Percentiles rank a stretch among this genome's conserved stretches.
These are phyloP conservation scores for Rhinella marina DNA, from an alignment of 2,797 vertebrate genomes.

Conservation along the genomic window DNA sequence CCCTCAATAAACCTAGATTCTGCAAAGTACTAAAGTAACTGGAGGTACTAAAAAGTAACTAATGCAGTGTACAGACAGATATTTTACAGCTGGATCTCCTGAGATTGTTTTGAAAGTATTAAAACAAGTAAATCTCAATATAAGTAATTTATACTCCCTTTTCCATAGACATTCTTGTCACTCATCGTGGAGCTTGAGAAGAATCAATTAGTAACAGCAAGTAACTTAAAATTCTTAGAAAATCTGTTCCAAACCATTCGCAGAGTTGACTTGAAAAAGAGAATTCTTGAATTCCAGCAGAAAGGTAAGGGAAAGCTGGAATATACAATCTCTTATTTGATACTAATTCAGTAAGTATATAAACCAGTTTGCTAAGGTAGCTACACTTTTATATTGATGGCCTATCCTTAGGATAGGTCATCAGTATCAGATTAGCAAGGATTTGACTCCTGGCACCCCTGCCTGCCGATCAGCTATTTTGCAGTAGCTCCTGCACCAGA, in stretches of 20 bases:
- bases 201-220: constrained; percentile 78
- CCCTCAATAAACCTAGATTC: too few relatives aligned
- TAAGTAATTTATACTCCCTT: not conserved
- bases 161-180: constrained; percentile 85
- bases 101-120: not conserved
- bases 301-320: constrained; percentile 74
- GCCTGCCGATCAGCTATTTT: too few relatives aligned
- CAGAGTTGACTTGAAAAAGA: constrained; percentile 84
- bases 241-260: constrained; percentile 78
- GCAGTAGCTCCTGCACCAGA: too few relatives aligned
- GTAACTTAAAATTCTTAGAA: constrained; percentile 81
- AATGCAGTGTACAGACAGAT: too few relatives aligned
- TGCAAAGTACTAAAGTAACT: too few relatives aligned
- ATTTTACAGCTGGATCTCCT: not conserved
- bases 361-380: too few relatives aligned
- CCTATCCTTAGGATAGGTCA: too few relatives aligned
- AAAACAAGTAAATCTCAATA: not conserved
- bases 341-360: too few relatives aligned
- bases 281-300: constrained; percentile 77
- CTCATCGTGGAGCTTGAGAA: constrained; percentile 88
- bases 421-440: too few relatives aligned
- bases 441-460: too few relatives aligned
- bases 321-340: not conserved
- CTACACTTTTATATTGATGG: too few relatives aligned
- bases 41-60: too few relatives aligned